Conservation (phyloP, 2,113 vertebrate species). For the Ammodytes dubius region DNA sequence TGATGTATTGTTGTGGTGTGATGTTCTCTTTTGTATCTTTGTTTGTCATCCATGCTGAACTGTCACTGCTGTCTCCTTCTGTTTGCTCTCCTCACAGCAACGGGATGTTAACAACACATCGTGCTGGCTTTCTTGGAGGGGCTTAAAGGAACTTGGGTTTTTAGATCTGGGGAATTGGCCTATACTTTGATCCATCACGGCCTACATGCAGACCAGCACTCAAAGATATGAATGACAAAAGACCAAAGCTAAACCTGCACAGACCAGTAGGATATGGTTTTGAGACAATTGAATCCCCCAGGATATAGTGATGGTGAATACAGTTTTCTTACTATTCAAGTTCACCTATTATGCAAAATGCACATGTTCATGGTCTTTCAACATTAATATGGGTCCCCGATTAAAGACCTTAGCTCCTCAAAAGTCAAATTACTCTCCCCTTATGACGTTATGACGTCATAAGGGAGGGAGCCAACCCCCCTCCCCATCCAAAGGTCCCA, state of each 20-base stretch:
- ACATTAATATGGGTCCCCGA: too few species aligned
- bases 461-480: too few species aligned
- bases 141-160: constrained; percentile 58
- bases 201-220: constrained; percentile 49
- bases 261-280: constrained; percentile 11
- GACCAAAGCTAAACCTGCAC: constrained; percentile 25
- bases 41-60: constrained; percentile 76
- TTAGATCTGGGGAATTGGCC: constrained; percentile 58
- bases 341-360: background rate
- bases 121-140: constrained; percentile 63
- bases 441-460: too few species aligned
- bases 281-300: background rate
- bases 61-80: constrained; percentile 77
- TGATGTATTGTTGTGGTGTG: constrained; percentile 72
- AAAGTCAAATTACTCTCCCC: too few species aligned
- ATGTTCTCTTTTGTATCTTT: constrained; percentile 81
- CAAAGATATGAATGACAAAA: constrained; percentile 54
- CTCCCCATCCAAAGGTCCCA: background rate
- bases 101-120: constrained; percentile 70
- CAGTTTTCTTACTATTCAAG: background rate
- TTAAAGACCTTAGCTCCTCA: too few species aligned
- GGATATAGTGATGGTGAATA: background rate
- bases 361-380: too few species aligned
- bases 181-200: constrained; percentile 60
- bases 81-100: constrained; percentile 63